Percentiles rank a stretch among this genome's conserved stretches.
Conservation (phyloP, 2,888 invertebrate species). For the Cephus runcator region DNA sequence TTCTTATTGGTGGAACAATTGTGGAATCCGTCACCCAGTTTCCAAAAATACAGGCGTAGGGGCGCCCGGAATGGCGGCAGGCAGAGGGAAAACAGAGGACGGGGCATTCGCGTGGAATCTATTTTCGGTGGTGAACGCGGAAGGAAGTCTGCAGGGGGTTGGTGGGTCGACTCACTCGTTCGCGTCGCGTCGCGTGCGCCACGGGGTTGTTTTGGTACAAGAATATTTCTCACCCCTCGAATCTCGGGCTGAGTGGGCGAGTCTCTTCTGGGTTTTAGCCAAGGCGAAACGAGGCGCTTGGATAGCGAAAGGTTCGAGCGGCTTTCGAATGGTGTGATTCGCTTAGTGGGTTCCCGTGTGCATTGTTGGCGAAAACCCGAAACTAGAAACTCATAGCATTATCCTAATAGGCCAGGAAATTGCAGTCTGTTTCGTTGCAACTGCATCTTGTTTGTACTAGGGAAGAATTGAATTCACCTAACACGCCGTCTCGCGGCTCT, state of each 20-base stretch:
- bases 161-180: constrained; percentile 21
- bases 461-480: too few relatives aligned
- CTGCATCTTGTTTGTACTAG: too few relatives aligned
- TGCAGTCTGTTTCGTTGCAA: too few relatives aligned
- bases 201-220: constrained; percentile 42
- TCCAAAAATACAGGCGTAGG: constrained; percentile 10
- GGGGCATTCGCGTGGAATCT: constrained; percentile 32
- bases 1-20: neutral
- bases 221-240: constrained; percentile 34
- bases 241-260: constrained; percentile 17
- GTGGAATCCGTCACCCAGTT: constrained; percentile 3
- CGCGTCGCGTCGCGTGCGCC: constrained; percentile 24
- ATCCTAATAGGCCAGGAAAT: too few relatives aligned
- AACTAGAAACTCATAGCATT: too few relatives aligned
- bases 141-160: constrained; percentile 33
- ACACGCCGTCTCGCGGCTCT: too few relatives aligned
- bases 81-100: constrained; percentile 23
- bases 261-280: constrained; percentile 18
- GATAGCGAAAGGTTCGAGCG: constrained; percentile 11
- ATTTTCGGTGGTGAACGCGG: constrained; percentile 39
- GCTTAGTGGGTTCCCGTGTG: too few relatives aligned
- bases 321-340: neutral
- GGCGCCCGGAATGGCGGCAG: constrained; percentile 2
- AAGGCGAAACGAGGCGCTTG: constrained; percentile 12
- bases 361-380: too few relatives aligned